Evolutionary conservation across 2,113 vertebrate species (phyloP).

Genomic region (Dipodomys spectabilis): DNA sequence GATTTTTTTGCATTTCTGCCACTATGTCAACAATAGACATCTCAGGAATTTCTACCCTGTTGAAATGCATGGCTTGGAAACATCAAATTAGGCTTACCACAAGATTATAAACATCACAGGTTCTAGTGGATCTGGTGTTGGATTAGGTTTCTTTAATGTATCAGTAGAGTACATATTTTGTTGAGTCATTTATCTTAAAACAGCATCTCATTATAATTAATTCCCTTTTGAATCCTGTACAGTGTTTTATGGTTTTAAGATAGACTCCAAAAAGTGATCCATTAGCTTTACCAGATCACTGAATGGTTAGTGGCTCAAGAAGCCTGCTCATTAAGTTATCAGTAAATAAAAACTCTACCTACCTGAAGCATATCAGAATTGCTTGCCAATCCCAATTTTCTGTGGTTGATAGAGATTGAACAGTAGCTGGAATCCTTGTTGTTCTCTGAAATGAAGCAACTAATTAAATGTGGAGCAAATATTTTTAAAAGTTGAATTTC

Average conservation of each 20-base stretch:
- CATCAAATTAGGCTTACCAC: background rate
- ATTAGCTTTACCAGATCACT: background rate
- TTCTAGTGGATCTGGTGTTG: background rate
- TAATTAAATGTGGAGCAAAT: background rate
- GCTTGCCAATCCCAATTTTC: background rate
- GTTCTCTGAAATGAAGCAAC: background rate
- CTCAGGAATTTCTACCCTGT: background rate
- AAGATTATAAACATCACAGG: background rate
- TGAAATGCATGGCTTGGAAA: background rate
- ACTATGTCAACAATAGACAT: background rate
- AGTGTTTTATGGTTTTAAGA: slow-evolving; percentile 23
- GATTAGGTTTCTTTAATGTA: background rate
- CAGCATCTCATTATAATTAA: background rate
- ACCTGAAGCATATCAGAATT: too few species aligned
- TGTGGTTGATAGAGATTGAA: background rate
- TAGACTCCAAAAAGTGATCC: background rate
- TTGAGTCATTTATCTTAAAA: background rate
- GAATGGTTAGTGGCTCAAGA: background rate
- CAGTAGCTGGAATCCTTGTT: background rate
- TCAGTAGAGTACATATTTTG: background rate
- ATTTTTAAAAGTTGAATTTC: background rate
- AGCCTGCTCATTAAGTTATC: background rate
- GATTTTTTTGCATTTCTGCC: background rate
- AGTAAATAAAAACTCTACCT: background rate
- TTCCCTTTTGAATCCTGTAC: background rate